Evolutionary conservation across 2,888 invertebrate species (phyloP).

Genomic region (Argynnis bischoffii): DNA sequence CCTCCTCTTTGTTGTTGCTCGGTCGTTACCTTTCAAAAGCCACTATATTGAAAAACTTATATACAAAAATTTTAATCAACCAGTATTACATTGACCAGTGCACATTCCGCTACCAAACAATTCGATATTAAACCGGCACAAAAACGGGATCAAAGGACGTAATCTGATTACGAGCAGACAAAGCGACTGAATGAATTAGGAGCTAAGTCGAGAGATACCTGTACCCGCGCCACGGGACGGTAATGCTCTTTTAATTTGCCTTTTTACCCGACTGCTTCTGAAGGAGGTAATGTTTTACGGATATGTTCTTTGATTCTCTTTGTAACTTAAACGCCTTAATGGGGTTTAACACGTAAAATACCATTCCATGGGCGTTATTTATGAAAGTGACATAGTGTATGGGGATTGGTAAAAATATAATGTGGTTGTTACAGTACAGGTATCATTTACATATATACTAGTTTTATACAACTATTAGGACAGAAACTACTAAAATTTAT

Average conservation of each 20-base stretch:
- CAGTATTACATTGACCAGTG: background rate
- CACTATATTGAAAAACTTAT: background rate
- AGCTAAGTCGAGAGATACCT: constrained; percentile 11
- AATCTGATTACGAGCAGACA: constrained; percentile 25
- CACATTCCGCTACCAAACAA: constrained; percentile 21
- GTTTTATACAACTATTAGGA: too few species aligned
- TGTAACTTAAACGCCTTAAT: too few species aligned
- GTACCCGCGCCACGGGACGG: constrained; percentile 3
- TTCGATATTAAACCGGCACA: constrained; percentile 25
- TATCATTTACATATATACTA: too few species aligned
- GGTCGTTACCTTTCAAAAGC: background rate
- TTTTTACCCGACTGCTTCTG: background rate
- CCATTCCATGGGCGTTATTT: too few species aligned
- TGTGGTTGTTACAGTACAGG: too few species aligned
- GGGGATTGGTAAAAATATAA: too few species aligned
- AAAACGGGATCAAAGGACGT: constrained; percentile 28
- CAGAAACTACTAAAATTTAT: too few species aligned
- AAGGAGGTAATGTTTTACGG: background rate
- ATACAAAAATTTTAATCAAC: constrained; percentile 21
- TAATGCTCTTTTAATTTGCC: constrained; percentile 25
- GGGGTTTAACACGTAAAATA: too few species aligned
- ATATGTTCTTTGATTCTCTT: background rate
- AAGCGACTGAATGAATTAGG: constrained; percentile 23
- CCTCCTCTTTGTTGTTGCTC: background rate
- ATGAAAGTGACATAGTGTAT: too few species aligned